phyloP scores from a whole-genome alignment of 1,140 invertebrate genomes.

The Caenorhabditis brenneri region DNA sequence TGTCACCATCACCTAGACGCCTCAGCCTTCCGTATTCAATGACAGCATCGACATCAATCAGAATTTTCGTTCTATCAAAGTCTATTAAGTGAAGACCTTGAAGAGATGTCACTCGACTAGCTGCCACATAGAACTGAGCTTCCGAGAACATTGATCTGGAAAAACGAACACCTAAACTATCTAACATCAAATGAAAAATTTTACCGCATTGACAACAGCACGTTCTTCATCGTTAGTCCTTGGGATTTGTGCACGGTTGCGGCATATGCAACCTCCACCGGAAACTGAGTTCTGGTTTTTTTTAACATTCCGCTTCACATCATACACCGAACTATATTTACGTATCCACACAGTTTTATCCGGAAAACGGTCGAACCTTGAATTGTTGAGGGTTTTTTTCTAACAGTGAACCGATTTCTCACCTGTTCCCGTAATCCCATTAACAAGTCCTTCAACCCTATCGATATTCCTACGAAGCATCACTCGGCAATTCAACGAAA shows the following conservation, averaged over 20 bases:
- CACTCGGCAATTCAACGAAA: not conserved
- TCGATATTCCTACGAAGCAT: not conserved
- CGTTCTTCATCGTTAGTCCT: not conserved
- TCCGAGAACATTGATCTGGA: not conserved
- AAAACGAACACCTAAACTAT: too few relatives aligned
- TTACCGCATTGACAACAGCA: not conserved
- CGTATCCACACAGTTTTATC: not conserved
- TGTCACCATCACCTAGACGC: too few relatives aligned
- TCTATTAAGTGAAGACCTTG: not conserved
- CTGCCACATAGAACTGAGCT: not conserved
- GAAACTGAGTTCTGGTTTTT: not conserved
- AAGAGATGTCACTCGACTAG: not conserved
- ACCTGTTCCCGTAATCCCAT: not conserved
- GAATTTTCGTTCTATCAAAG: not conserved
- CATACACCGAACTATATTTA: not conserved
- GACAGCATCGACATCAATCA: not conserved
- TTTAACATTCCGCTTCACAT: not conserved
- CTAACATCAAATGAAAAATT: not conserved
- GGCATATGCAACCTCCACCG: not conserved
- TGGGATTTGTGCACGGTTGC: not conserved
- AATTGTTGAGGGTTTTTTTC: not conserved
- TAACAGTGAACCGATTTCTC: not conserved
- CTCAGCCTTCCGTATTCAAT: not conserved
- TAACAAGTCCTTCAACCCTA: not conserved
- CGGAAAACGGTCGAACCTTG: not conserved